Conservation (phyloP, 2,113 vertebrate genomes). For the Ranitomeya imitator region DNA sequence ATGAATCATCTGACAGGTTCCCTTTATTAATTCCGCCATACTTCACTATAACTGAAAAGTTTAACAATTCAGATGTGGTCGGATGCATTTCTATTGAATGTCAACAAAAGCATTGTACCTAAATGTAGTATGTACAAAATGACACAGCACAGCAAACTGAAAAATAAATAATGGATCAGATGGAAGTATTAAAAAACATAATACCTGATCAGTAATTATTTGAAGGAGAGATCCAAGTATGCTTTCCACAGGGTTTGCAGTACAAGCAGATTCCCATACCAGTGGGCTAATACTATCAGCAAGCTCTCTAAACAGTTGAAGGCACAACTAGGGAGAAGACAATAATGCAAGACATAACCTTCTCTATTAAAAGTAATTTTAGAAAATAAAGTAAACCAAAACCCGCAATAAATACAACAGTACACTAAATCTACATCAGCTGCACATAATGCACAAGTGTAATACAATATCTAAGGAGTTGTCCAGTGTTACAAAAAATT, state of each 20-base stretch:
- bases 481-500: no score
- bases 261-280: constrained; percentile 66
- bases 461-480: no score
- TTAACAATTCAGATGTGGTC: no score
- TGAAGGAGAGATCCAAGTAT: constrained; percentile 79
- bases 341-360: background rate
- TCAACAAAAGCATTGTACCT: no score
- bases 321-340: constrained; percentile 75
- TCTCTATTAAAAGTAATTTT: background rate
- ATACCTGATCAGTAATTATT: constrained; percentile 75
- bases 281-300: constrained; percentile 70
- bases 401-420: no score
- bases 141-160: background rate
- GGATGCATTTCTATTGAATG: no score
- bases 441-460: no score
- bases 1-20: no score
- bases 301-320: constrained; percentile 82
- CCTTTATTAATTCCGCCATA: no score
- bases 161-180: background rate
- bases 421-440: no score
- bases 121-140: background rate
- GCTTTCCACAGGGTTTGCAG: constrained; percentile 62
- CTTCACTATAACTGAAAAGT: no score
- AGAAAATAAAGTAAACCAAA: no score
- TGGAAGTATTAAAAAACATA: rapidly evolving